These are phyloP conservation scores for Acleris cristana DNA, from an alignment of 2,888 invertebrate species.

Conservation along the genomic window DNA sequence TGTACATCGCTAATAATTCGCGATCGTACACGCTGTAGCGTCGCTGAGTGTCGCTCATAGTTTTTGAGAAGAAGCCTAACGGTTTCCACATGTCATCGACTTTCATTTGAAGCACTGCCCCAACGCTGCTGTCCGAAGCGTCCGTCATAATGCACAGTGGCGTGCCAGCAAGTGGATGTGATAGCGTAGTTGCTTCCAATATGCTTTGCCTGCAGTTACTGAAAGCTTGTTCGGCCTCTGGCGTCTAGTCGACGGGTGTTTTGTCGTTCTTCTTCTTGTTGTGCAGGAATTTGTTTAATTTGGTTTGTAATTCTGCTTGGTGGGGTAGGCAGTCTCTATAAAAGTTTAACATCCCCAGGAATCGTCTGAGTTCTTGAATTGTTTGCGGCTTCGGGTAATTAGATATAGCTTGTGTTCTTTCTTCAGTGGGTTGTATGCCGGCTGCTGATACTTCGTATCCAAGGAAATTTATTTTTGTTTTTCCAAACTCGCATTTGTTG, in stretches of 20 bases:
- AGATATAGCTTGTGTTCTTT: constrained; percentile 28
- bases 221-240: constrained; percentile 9
- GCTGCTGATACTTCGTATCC: constrained; percentile 38
- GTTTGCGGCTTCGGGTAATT: constrained; percentile 16
- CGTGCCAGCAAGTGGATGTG: constrained; percentile 4
- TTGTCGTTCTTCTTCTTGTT: constrained; percentile 10
- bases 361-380: constrained; percentile 4
- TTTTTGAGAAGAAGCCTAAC: constrained; percentile 12
- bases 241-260: background rate
- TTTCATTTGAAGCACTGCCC: background rate
- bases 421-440: constrained; percentile 34
- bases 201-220: constrained; percentile 15
- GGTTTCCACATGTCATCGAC: constrained; percentile 2
- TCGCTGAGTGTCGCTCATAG: constrained; percentile 4
- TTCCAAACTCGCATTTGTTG: constrained; percentile 39
- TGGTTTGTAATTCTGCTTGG: background rate
- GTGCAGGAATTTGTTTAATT: constrained; percentile 3
- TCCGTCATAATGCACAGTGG: constrained; percentile 4
- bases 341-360: constrained; percentile 21
- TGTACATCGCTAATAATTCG: constrained; percentile 13
- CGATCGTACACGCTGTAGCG: constrained; percentile 15
- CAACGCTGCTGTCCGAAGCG: background rate
- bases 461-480: constrained; percentile 25
- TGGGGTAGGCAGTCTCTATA: constrained; percentile 15
- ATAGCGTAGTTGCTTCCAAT: constrained; percentile 14